A percentile compares a stretch with the other conserved stretches of the same genome.
phyloP scores from a whole-genome alignment of 2,888 invertebrate species.

The Plebejus melissa region DNA sequence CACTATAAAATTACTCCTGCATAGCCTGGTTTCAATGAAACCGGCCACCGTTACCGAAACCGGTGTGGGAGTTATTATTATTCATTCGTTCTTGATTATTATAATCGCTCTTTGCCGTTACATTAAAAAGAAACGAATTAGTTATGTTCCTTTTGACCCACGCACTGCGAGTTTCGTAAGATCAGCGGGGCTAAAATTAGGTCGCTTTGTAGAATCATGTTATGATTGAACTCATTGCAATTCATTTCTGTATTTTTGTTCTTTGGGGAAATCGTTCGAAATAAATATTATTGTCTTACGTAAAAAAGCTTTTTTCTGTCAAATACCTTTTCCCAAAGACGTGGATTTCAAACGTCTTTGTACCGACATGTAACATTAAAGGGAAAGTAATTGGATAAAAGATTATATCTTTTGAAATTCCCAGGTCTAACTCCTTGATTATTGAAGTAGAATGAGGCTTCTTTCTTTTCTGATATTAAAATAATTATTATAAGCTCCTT shows the following conservation, averaged over 20 bases:
- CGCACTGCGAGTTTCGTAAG: neutral
- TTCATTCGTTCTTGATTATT: too few species aligned
- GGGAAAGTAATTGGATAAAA: slow-evolving; percentile 7
- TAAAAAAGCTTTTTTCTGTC: slow-evolving; percentile 9
- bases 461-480: neutral
- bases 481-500: neutral
- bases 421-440: neutral
- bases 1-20: too few species aligned
- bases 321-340: slow-evolving; percentile 12
- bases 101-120: too few species aligned
- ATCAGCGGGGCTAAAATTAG: too few species aligned
- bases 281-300: slow-evolving; percentile 5
- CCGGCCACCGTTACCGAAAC: too few species aligned
- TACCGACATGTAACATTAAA: neutral
- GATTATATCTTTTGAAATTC: slow-evolving; percentile 1
- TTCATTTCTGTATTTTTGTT: neutral
- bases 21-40: too few species aligned
- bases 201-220: too few species aligned
- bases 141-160: neutral
- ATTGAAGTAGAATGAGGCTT: neutral
- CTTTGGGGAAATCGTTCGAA: neutral
- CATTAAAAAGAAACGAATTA: too few species aligned
- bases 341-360: neutral
- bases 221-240: too few species aligned
- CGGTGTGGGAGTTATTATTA: too few species aligned